A percentile compares a stretch with the other conserved stretches of the same genome.
phyloP scores from a whole-genome alignment of 2,113 vertebrate species.

The Cebus imitator region DNA sequence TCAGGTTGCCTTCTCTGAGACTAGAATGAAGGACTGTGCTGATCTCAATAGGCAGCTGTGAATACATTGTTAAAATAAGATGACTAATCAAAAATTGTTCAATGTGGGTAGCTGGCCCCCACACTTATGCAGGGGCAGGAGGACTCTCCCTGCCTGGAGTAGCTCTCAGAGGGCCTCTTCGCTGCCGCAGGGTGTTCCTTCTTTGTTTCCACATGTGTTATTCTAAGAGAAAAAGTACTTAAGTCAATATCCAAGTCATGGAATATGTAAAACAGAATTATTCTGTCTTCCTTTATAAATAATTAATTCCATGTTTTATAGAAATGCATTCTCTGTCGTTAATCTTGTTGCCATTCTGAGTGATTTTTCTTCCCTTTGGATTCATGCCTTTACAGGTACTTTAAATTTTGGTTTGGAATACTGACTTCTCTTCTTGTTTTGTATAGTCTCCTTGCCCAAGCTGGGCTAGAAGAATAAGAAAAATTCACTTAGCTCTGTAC shows the following conservation, averaged over 20 bases:
- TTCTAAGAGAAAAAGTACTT: neutral
- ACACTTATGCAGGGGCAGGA: neutral
- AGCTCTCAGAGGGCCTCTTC: neutral
- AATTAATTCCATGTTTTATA: neutral
- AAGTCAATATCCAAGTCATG: neutral
- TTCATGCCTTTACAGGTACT: neutral
- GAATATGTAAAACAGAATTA: neutral
- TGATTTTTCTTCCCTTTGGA: neutral
- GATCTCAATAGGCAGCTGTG: neutral
- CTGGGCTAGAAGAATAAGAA: neutral
- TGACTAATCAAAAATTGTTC: neutral
- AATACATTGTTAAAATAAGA: neutral
- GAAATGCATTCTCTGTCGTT: neutral
- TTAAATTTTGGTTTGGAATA: neutral
- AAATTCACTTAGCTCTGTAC: neutral
- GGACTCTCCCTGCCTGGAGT: neutral
- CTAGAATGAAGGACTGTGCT: neutral
- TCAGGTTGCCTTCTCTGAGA: neutral
- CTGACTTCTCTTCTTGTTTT: neutral
- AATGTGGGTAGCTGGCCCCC: neutral
- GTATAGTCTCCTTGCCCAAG: neutral
- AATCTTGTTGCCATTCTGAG: neutral
- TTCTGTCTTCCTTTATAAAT: neutral
- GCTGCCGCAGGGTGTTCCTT: fast-evolving
- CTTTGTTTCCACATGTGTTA: neutral